These are phyloP conservation scores for Acleris literana DNA, from an alignment of 2,888 invertebrate genomes.

Conservation along the genomic window DNA sequence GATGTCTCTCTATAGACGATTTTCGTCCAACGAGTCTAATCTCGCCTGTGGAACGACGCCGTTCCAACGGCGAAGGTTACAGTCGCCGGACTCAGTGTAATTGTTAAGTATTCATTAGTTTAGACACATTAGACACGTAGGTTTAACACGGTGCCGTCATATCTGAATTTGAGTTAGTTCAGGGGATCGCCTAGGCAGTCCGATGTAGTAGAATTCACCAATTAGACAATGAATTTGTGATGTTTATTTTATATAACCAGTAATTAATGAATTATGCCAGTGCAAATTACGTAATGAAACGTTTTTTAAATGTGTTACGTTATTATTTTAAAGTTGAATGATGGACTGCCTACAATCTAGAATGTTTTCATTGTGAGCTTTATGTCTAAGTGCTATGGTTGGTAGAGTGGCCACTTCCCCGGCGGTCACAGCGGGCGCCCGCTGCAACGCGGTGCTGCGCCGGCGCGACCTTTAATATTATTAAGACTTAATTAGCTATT, in stretches of 20 bases:
- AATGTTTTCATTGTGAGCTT: conserved; percentile 66
- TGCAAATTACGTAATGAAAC: conserved; percentile 45
- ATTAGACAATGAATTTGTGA: conserved; percentile 48
- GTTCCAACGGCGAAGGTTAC: conserved; percentile 49
- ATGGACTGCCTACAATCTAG: conserved; percentile 74
- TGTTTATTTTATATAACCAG: conserved; percentile 53
- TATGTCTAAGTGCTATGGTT: conserved; percentile 69
- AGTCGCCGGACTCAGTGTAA: conserved; percentile 66
- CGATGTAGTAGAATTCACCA: conserved; percentile 36
- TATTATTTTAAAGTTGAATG: conserved; percentile 49
- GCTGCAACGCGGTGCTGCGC: conserved; percentile 70
- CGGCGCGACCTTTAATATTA: conserved; percentile 46
- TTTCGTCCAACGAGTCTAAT: conserved; percentile 54
- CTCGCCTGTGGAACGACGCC: conserved; percentile 57
- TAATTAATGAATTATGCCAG: conserved; percentile 53
- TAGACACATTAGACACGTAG: conserved; percentile 61
- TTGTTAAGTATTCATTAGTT: conserved; percentile 78
- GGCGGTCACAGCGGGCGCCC: conserved; percentile 69
- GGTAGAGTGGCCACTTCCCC: conserved; percentile 72
- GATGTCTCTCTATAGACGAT: conserved; percentile 64
- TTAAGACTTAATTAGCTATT: conserved; percentile 37
- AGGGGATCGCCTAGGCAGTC: conserved; percentile 67
- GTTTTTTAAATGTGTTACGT: conserved; percentile 45
- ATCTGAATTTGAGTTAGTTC: conserved; percentile 82
- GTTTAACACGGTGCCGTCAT: conserved; percentile 73